Evolutionary conservation across 1,140 invertebrate species (phyloP), one percentile per base, ranked within the genome.

Genomic region (Chionoecetes opilio): DNA sequence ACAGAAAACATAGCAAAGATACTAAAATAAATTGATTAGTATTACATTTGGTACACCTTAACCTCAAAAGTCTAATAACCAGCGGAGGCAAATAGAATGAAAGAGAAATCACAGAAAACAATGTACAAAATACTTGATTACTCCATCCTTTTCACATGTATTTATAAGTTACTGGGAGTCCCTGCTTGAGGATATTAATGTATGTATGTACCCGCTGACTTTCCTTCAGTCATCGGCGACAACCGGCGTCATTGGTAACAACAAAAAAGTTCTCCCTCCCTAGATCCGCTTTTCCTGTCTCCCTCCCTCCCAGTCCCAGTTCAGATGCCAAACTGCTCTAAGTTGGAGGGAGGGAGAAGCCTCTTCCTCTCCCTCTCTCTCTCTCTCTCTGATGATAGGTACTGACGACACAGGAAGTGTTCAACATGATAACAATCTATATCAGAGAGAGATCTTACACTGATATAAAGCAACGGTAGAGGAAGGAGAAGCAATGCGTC

Each of bases 401-500:
- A 46, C 41, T 46, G 5, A 14, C 5, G 41, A 14, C 5, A 46
- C 63, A 21, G 46, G 8, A 53, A 53, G 46, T 53, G 46, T 17
- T 53, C 11, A 53, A 53, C 38, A 41, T 41, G 38, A n/a, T n/a
- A n/a, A n/a, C n/a, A n/a, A n/a, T n/a, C n/a, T n/a, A n/a, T n/a
- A n/a, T n/a, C n/a, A n/a, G n/a, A n/a, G n/a, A n/a, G n/a, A n/a
- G n/a, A n/a, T n/a, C n/a, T n/a, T 53, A 11, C 21, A 53, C 46
- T 1, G 21, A 17, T 14, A 53, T 53, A 53, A 53, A 53, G 46
- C 21, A 75, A n/a, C n/a, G 63, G 63, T 17, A 75, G n/a, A 21
- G 63, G 63, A 75, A 26, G 63, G 63, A 75, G 63, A 75, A 75
- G 63, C 63, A 75, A 75, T 75, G 63, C 63, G 63, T 75, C 26